Evolutionary conservation across 2,888 invertebrate genomes (phyloP), one percentile per base, ranked within the genome.

Genomic region (Liopterus haemorrhoidalis): DNA sequence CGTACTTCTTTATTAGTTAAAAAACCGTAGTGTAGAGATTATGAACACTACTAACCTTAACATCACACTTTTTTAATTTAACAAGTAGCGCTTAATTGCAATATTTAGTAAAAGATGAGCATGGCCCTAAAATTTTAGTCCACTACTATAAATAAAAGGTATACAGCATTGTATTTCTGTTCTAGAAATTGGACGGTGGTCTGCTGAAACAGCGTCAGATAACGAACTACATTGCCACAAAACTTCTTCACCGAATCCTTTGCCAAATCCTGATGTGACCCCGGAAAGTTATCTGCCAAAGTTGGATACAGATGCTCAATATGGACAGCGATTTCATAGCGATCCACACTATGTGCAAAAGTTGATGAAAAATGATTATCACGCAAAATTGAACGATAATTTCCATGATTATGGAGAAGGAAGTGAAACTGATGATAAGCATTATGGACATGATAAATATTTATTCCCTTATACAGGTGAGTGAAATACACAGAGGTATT

Each of bases 381-480:
- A 61, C 19, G 39, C 46, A 24, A 32, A 47, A 41, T 2, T 67
- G 66, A 52, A 54, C 61, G 52, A 64, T 63, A 66, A 68, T 52
- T 68, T 65, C 52, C 67, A 72, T 52, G 78, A 78, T n/a, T 78
- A 75, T 51, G 73, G 69, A 9, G 83, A 82, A 53, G 74, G 80
- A 70, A 81, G 81, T 0, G 82, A 83, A 56, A 74, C 78, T 1
- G 82, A 82, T 1, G 83, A 83, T 35, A 82, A 82, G 55, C 82
- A 83, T 58, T 80, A 78, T 53, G 63, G 78, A 8, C 79, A 78
- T 46, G 89, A 89, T 57, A 85, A 85, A 72, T 90, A 89, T 66
- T 71, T 83, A 49, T 89, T 88, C 58, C 89, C 89, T 0, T 89
- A 88, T 60, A 88, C 87, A 55, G 82, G 83, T 73, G 64, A 68